A percentile compares a stretch with the other conserved stretches of the same genome.
These are phyloP conservation scores for Blera fallax DNA, from an alignment of 2,888 invertebrate genomes.

Conservation along the genomic window DNA sequence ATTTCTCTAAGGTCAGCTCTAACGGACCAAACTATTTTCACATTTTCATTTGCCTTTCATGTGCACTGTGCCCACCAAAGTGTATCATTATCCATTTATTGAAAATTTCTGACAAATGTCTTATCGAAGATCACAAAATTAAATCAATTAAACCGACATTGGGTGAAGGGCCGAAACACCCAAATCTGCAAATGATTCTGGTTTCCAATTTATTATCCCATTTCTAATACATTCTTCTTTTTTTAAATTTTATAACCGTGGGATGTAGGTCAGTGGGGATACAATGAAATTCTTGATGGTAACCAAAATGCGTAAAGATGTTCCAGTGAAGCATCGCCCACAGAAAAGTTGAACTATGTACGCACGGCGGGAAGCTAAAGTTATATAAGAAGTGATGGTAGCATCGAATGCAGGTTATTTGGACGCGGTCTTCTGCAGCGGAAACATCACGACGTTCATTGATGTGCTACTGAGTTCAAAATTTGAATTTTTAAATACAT, in stretches of 20 bases:
- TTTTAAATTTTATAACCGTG: constrained; percentile 35
- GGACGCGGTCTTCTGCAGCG: constrained; percentile 26
- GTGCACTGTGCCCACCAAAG: constrained; percentile 4
- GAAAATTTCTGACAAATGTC: constrained; percentile 14
- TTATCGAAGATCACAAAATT: constrained; percentile 15
- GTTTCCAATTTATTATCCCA: constrained; percentile 6
- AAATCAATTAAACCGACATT: constrained; percentile 6
- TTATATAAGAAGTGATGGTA: constrained; percentile 59
- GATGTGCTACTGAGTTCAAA: neutral
- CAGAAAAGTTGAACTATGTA: neutral
- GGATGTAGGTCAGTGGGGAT: constrained; percentile 55
- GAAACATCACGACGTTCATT: constrained; percentile 27
- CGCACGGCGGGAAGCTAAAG: constrained; percentile 14
- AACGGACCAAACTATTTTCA: constrained; percentile 28
- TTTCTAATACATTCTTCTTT: constrained; percentile 26
- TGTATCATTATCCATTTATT: neutral
- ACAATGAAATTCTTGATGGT: constrained; percentile 30
- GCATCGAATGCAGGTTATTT: constrained; percentile 53
- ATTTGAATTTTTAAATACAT: constrained; percentile 16
- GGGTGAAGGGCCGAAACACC: constrained; percentile 18
- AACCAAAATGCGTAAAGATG: constrained; percentile 46
- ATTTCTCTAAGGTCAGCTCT: constrained; percentile 35
- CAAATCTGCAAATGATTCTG: constrained; percentile 7
- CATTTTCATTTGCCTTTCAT: constrained; percentile 1
- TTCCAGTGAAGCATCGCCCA: constrained; percentile 54